Conservation (phyloP, 2,888 invertebrate species). For the Cosmorhoe ocellata region DNA sequence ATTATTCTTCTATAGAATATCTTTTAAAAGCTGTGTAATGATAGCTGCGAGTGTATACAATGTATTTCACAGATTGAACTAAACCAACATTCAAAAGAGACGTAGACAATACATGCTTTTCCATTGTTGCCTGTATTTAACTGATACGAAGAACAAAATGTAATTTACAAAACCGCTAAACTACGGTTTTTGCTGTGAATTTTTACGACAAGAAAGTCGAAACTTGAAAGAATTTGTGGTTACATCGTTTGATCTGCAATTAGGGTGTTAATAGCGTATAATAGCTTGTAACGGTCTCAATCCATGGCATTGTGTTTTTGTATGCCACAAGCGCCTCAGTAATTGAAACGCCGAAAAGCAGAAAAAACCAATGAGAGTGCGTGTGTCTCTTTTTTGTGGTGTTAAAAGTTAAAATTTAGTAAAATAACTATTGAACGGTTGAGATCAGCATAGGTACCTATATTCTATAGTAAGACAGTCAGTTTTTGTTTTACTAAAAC, state of each 20-base stretch:
- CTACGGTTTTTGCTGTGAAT: constrained; percentile 55
- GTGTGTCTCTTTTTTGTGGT: constrained; percentile 46
- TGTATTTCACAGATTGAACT: constrained; percentile 3
- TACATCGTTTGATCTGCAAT: constrained; percentile 75
- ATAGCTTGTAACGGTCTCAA: constrained; percentile 72
- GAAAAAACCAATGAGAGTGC: constrained; percentile 50
- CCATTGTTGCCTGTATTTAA: constrained; percentile 33
- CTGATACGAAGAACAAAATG: constrained; percentile 49
- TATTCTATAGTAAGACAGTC: too few species aligned
- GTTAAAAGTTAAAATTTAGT: background rate
- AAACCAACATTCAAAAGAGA: constrained; percentile 13
- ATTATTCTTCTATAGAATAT: background rate
- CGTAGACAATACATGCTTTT: constrained; percentile 31
- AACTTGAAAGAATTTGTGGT: constrained; percentile 74
- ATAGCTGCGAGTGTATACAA: background rate
- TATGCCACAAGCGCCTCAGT: constrained; percentile 50
- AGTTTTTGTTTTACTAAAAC: too few species aligned
- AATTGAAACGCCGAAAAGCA: constrained; percentile 43
- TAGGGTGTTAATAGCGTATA: constrained; percentile 72
- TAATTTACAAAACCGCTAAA: constrained; percentile 69
- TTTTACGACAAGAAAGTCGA: constrained; percentile 69
- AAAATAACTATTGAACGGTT: background rate
- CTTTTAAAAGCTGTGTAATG: background rate
- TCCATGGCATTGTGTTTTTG: constrained; percentile 67
- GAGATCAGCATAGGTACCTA: too few species aligned